These are phyloP conservation scores for Danionella dracula DNA, from an alignment of 2,797 vertebrate species.

Conservation along the genomic window DNA sequence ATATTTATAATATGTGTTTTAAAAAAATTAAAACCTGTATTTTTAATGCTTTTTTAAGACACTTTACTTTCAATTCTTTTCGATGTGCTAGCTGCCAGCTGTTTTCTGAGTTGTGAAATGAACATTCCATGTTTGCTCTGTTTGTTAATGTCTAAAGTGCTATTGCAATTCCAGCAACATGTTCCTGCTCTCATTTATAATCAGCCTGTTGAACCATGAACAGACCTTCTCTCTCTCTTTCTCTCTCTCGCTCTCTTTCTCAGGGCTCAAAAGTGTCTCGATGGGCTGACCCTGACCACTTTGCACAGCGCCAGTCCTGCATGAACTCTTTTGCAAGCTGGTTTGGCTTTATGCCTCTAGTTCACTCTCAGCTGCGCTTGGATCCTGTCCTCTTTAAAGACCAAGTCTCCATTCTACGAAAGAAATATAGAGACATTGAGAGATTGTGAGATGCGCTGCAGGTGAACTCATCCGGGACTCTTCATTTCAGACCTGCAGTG, in stretches of 20 bases:
- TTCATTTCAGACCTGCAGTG: not conserved
- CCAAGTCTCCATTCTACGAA: conserved; percentile 97
- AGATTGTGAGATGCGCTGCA: conserved; percentile 90
- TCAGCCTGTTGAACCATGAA: too few relatives aligned
- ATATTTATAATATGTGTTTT: too few relatives aligned
- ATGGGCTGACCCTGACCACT: conserved; percentile 98
- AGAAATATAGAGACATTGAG: conserved; percentile 98
- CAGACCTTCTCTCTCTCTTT: too few relatives aligned
- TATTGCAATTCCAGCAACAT: conserved; percentile 21
- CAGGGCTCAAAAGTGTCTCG: conserved; percentile 95
- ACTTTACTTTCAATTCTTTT: too few relatives aligned
- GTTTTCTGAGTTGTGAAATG: conserved; percentile 22
- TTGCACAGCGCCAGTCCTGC: conserved; percentile 98
- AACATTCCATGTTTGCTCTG: conserved; percentile 5
- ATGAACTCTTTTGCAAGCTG: conserved; percentile 99
- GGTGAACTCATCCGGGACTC: not conserved
- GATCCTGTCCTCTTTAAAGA: conserved; percentile 99
- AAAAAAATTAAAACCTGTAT: too few relatives aligned
- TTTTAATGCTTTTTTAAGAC: too few relatives aligned
- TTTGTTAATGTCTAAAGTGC: conserved; percentile 12
- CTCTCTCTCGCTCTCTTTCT: not conserved
- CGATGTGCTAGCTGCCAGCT: too few relatives aligned
- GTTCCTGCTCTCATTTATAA: conserved; percentile 17
- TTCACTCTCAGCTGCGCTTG: conserved; percentile 97
- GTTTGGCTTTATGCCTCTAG: conserved; percentile 99